Evolutionary conservation across 2,113 vertebrate species (phyloP).

Genomic region (Rhinogobius similis): DNA sequence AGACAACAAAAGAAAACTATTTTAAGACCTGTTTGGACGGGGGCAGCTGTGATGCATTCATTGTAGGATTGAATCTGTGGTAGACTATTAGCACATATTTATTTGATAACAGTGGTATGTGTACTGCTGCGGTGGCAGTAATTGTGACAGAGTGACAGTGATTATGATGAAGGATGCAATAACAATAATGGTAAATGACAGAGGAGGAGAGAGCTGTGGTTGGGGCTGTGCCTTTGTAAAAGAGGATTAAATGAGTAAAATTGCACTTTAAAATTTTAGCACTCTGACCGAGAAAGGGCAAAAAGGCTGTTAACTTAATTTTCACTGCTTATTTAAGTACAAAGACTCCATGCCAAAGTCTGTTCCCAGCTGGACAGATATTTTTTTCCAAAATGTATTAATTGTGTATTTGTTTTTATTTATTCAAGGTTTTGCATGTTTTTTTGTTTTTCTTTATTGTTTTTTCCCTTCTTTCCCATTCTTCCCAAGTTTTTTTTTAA

Average conservation of each 20-base stretch:
- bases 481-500: too few species aligned
- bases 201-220: conserved; percentile 7
- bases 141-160: conserved; percentile 35
- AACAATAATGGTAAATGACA: conserved; percentile 14
- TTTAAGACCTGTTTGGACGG: background rate
- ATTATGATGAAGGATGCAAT: conserved; percentile 45
- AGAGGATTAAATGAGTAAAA: background rate
- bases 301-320: background rate
- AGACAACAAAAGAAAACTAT: background rate
- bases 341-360: background rate
- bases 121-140: background rate
- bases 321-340: too few species aligned
- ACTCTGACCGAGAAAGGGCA: background rate
- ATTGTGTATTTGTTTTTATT: too few species aligned
- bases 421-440: too few species aligned
- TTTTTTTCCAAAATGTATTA: too few species aligned
- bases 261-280: background rate
- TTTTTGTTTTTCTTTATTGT: too few species aligned
- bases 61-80: conserved; percentile 22
- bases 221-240: background rate
- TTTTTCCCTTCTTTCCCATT: too few species aligned
- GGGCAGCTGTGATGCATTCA: conserved; percentile 4
- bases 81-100: conserved; percentile 28
- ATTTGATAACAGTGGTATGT: conserved; percentile 4
- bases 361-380: too few species aligned